phyloP scores from a whole-genome alignment of 2,797 vertebrate species.

The Phrynocephalus forsythii region DNA sequence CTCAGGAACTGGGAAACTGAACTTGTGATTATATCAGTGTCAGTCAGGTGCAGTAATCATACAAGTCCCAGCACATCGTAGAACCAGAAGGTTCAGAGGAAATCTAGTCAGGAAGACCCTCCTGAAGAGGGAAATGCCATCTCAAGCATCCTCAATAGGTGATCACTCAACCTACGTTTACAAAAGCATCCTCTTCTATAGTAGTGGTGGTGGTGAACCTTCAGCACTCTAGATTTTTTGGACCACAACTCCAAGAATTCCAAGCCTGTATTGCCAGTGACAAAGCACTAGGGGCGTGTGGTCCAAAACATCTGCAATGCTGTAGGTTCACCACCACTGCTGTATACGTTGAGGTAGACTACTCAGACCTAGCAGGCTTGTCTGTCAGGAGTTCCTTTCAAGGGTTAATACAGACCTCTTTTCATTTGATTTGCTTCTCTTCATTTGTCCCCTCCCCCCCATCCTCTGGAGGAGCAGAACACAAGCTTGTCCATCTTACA shows the following conservation, averaged over 20 bases:
- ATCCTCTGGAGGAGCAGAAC: not conserved
- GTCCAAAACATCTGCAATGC: too few relatives aligned
- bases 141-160: not conserved
- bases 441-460: not conserved
- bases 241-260: too few relatives aligned
- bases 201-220: too few relatives aligned
- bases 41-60: slow-evolving; percentile 26
- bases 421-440: not conserved
- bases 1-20: slow-evolving; percentile 34
- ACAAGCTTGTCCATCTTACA: not conserved
- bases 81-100: not conserved
- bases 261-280: too few relatives aligned
- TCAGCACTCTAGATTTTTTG: too few relatives aligned
- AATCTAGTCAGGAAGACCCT: not conserved
- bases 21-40: slow-evolving; percentile 7
- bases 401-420: not conserved
- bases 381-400: not conserved
- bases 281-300: too few relatives aligned
- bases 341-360: not conserved
- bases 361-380: not conserved
- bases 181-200: not conserved
- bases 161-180: not conserved
- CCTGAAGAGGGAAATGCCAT: not conserved
- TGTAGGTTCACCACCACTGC: too few relatives aligned
- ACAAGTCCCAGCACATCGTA: not conserved